Conservation (phyloP, 2,888 invertebrate genomes). For the Blera fallax region DNA sequence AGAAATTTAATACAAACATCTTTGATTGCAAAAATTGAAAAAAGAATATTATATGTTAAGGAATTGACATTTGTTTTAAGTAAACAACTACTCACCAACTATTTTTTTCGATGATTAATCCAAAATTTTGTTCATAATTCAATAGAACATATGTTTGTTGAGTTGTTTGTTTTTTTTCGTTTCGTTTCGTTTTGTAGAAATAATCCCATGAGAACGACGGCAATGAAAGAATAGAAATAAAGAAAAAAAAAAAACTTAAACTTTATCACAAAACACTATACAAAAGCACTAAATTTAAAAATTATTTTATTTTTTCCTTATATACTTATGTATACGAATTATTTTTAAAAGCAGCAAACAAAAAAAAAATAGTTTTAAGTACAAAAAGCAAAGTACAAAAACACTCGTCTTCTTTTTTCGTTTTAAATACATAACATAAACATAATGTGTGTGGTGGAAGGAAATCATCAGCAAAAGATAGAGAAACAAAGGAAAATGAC, state of each 20-base stretch:
- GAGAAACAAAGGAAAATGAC: constrained; percentile 59
- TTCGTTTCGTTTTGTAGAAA: constrained; percentile 25
- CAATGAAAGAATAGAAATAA: constrained; percentile 52
- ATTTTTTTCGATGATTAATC: constrained; percentile 64
- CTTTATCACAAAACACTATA: constrained; percentile 53
- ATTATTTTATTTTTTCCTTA: background rate
- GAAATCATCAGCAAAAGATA: constrained; percentile 33
- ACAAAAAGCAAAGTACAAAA: constrained; percentile 54
- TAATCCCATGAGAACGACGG: constrained; percentile 52
- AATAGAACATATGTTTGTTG: constrained; percentile 61
- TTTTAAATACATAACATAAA: constrained; percentile 27
- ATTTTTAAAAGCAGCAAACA: constrained; percentile 36
- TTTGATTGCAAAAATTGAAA: background rate
- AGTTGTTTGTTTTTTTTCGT: constrained; percentile 17
- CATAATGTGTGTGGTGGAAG: constrained; percentile 39
- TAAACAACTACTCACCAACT: constrained; percentile 58
- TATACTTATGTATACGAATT: constrained; percentile 4
- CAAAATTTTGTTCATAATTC: constrained; percentile 39
- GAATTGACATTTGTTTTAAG: background rate
- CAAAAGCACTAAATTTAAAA: constrained; percentile 37
- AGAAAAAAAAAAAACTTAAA: constrained; percentile 38
- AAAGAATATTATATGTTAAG: background rate
- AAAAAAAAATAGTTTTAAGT: constrained; percentile 21
- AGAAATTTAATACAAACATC: constrained; percentile 5
- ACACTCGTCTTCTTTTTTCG: constrained; percentile 6